Base-by-base conservation (phyloP, 2,113 vertebrate species). In the Eurypyga helias region DNA sequence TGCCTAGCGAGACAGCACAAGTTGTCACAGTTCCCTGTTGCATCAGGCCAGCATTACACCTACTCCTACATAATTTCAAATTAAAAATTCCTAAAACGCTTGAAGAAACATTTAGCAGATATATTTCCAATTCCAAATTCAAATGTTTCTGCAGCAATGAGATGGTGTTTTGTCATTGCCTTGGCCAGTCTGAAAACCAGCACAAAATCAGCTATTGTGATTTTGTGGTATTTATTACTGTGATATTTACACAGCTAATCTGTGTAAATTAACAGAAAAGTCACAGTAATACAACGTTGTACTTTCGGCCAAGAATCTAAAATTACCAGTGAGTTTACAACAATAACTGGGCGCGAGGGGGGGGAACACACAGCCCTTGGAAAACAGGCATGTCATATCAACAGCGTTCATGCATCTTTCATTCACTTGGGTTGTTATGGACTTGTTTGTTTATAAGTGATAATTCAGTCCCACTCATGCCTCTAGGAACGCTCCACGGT, bases 331-430 rank as follows among this genome's bases (percentile, higher is more conserved):
- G 45, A 52, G 43, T 69, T 64, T 75, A 46, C 8, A 52, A 69
- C 9, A 69, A 41, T 23, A 54, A 72, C 1, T 11, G 14, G 3
- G 8, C 5, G n/a, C n/a, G n/a, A n/a, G 1, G 19, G 9, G 6
- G 2, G 5, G 8, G 15, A 3, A 17, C 41, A n/a, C n/a, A 16
- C 24, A 60, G n/a, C 17, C 24, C 41, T 24, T 60, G 43, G 28
- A 55, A 72, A 92, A 72, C 0, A 77, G 46, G 12, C 21, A 29
- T 9, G 34, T 49, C 41, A 1, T 2, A 61, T 24, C 65, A 86
- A 70, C 46, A 82, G 24, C 2, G 9, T 66, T 78, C 31, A 15
- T 3, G 48, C 13, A 24, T 24, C 46, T 49, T 54, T 34, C 11
- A 49, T 41, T 77, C 24, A 14, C 21, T 57, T 52, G 71, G 25